Evolutionary conservation across 2,888 invertebrate species (phyloP).

Genomic region (Ormyrus nitidulus): DNA sequence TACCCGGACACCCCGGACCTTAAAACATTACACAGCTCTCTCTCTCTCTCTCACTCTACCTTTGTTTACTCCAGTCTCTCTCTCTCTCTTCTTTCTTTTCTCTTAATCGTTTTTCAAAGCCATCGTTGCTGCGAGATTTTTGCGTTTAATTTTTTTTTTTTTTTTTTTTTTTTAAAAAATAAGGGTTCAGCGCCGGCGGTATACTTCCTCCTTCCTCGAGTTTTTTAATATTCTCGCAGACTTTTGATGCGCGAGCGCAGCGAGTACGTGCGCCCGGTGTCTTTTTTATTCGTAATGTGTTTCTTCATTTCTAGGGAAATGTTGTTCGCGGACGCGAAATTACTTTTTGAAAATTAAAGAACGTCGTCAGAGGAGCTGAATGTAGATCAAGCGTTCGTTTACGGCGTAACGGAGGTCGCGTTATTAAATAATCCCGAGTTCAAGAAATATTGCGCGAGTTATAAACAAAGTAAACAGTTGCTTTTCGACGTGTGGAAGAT

Average conservation of each 20-base stretch:
- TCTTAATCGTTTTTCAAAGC: slow-evolving; percentile 49
- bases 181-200: neutral
- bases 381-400: neutral
- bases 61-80: slow-evolving; percentile 42
- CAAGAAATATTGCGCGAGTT: too few species aligned
- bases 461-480: too few species aligned
- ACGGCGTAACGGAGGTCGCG: too few species aligned
- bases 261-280: neutral
- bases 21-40: neutral
- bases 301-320: slow-evolving; percentile 28
- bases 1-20: slow-evolving; percentile 13
- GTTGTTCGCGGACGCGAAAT: slow-evolving; percentile 6
- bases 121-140: neutral
- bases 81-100: slow-evolving; percentile 41
- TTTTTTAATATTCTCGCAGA: slow-evolving; percentile 44
- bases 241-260: neutral
- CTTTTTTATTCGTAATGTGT: slow-evolving; percentile 4
- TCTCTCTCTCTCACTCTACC: slow-evolving; percentile 28
- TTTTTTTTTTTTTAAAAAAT: slow-evolving; percentile 33
- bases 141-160: neutral
- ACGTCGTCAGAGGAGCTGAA: neutral
- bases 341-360: slow-evolving; percentile 47
- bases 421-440: too few species aligned
- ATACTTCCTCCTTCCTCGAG: neutral
- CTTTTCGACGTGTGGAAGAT: too few species aligned